Evolutionary conservation across 2,113 vertebrate genomes (phyloP), one percentile per base, ranked within the genome.

Genomic region (Ailuropoda melanoleuca): DNA sequence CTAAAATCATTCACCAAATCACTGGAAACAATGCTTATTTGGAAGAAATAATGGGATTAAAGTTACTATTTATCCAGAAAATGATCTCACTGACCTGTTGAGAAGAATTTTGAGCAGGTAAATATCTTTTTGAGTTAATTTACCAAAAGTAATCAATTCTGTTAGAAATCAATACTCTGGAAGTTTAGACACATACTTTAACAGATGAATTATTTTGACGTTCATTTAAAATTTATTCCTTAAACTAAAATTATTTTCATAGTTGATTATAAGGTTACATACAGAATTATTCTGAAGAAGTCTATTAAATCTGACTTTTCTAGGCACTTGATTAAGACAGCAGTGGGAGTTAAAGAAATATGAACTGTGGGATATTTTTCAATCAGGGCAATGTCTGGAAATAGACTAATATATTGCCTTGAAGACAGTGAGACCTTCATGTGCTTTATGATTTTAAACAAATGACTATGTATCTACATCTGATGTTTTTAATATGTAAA

Each of bases 181-280:
- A 96, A n/a, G 7, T 62, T 97, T 86, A 88, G 37, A 87, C 62
- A 84, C 8, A 46, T 82, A 46, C 24, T n/a, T 93, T 80, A 90
- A 72, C 43, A 74, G 39, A 66, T 46, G 17, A 75, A 46, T 95
- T 93, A 90, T 86, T 86, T 97, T 97, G 14, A 82, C 85, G 56
- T 81, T 88, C 29, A 70, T 86, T 96, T 75, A 93, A 96, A 94
- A 94, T 3, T 82, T 70, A 88, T 75, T 90, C 50, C 15, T 96
- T 88, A 87, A 70, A 81, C 23, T 90, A 66, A 92, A 94, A 77
- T 96, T 88, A 95, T 81, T 90, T 91, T 87, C 15, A 14, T 23
- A 89, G 37, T 88, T 96, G 93, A 89, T 94, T 96, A 48, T 58
- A 88, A 88, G 24, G 46, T 74, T 88, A 62, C 50, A 58, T 56